Evolutionary conservation across 1,140 invertebrate genomes (phyloP).

Genomic region (Calephelis nemesis): DNA sequence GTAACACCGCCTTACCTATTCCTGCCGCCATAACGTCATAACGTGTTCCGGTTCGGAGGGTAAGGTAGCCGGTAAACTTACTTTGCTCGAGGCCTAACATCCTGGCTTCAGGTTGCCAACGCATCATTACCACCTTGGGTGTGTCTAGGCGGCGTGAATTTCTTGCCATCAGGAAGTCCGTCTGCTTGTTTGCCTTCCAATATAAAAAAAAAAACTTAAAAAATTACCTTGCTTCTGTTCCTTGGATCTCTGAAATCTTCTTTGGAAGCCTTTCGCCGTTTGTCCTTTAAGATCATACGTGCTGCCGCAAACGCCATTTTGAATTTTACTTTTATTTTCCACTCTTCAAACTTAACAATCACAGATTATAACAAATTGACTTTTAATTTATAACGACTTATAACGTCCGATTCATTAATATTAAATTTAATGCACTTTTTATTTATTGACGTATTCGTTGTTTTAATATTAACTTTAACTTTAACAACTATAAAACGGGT

Average conservation of each 20-base stretch:
- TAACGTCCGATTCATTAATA: conserved; percentile 8
- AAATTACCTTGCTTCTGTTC: conserved; percentile 87
- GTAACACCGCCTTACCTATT: too few relatives aligned
- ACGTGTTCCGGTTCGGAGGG: too few relatives aligned
- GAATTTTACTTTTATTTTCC: conserved; percentile 35
- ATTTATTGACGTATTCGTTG: conserved; percentile 24
- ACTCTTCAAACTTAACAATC: conserved; percentile 32
- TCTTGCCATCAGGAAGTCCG: too few relatives aligned
- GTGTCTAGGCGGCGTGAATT: too few relatives aligned
- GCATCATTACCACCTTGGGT: too few relatives aligned
- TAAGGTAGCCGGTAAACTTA: too few relatives aligned
- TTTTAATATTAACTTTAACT: conserved; percentile 2
- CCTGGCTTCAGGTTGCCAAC: too few relatives aligned
- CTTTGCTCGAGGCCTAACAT: too few relatives aligned
- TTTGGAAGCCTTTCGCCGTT: conserved; percentile 87
- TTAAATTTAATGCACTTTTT: conserved; percentile 12
- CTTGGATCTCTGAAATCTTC: conserved; percentile 86
- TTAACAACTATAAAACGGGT: conserved; percentile 1
- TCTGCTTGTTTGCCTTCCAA: too few relatives aligned
- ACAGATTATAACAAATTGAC: conserved; percentile 37
- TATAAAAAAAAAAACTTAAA: too few relatives aligned
- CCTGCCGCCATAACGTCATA: too few relatives aligned
- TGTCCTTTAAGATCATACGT: conserved; percentile 90
- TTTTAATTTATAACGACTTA: conserved; percentile 27
- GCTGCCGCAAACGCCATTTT: conserved; percentile 90